phyloP scores from a whole-genome alignment of 2,888 invertebrate species.

The Oscheius sp. region DNA sequence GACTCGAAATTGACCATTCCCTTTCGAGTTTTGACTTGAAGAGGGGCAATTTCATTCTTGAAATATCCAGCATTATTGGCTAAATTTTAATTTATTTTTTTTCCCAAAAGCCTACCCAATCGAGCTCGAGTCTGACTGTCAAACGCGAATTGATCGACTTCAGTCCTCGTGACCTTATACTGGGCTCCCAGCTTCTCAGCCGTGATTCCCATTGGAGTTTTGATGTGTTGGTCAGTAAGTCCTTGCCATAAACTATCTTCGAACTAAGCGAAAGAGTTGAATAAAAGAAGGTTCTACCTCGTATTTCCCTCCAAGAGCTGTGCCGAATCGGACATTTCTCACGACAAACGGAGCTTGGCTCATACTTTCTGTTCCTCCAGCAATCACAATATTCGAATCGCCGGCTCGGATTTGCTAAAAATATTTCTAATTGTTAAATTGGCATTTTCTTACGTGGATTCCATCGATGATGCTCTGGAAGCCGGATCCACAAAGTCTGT shows the following conservation, averaged over 20 bases:
- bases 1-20: constrained; percentile 76
- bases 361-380: constrained; percentile 86
- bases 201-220: constrained; percentile 92
- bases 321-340: constrained; percentile 86
- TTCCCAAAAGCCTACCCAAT: constrained; percentile 55
- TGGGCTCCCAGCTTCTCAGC: constrained; percentile 90
- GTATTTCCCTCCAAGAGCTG: constrained; percentile 80
- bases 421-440: neutral
- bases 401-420: constrained; percentile 45
- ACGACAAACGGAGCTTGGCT: constrained; percentile 85
- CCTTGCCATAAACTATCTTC: constrained; percentile 91
- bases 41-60: constrained; percentile 86
- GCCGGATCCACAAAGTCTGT: constrained; percentile 94
- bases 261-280: constrained; percentile 73
- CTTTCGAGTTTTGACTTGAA: constrained; percentile 79
- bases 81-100: neutral
- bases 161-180: constrained; percentile 82
- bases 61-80: constrained; percentile 83
- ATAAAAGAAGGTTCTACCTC: constrained; percentile 50
- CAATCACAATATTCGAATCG: constrained; percentile 41
- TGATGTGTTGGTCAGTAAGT: constrained; percentile 86
- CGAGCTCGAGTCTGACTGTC: constrained; percentile 81
- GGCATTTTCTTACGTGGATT: constrained; percentile 10
- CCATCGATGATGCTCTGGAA: constrained; percentile 85
- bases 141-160: constrained; percentile 85